Base-by-base conservation (phyloP, 2,797 vertebrate species). In the Lagorchestes hirsutus region DNA sequence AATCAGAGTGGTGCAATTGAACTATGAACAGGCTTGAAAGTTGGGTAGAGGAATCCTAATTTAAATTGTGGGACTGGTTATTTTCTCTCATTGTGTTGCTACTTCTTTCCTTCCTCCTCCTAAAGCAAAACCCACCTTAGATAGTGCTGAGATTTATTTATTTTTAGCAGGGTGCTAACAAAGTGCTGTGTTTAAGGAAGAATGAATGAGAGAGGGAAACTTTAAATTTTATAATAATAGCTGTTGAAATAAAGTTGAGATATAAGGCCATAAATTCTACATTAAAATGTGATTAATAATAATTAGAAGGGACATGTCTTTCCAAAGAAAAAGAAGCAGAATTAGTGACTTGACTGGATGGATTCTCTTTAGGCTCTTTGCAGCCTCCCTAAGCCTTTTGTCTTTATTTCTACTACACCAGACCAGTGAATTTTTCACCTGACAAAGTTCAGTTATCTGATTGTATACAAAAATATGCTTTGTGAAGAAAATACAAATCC, bases 401-500 rank as follows among this genome's bases (percentile, higher is more conserved):
- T 55, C 87, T 74, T 95, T 9, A 54, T 46, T 96, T 95, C n/a
- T 54, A 46, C 27, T 92, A 95, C 82, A 93, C 50, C n/a, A 74
- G 95, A 46, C 34, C 52, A 93, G 54, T 95, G 54, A 58, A 34
- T 94, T 52, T 94, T 93, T 10, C 40, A 16, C 13, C 90, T 93
- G 59, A 40, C 92, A 57, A 97, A 94, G 13, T 87, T 96, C 1
- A 87, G 11, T 54, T 58, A 54, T 28, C 90, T 52, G 82, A n/a
- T 92, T 93, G 34, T 96, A 55, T 92, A 95, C 46, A 29, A 87
- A 93, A 40, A 74, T 40, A 40, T 74, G 18, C n/a, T 74, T 74
- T 74, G 6, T 74, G n/a, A 74, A 74, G 95, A 95, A 90, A 50
- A 4, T 90, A 90, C 54, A 93, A 96, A 95, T 59, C 67, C 96